A percentile compares a stretch with the other conserved stretches of the same genome.
Conservation (phyloP, 2,888 invertebrate genomes). For the Biston stratarius region DNA sequence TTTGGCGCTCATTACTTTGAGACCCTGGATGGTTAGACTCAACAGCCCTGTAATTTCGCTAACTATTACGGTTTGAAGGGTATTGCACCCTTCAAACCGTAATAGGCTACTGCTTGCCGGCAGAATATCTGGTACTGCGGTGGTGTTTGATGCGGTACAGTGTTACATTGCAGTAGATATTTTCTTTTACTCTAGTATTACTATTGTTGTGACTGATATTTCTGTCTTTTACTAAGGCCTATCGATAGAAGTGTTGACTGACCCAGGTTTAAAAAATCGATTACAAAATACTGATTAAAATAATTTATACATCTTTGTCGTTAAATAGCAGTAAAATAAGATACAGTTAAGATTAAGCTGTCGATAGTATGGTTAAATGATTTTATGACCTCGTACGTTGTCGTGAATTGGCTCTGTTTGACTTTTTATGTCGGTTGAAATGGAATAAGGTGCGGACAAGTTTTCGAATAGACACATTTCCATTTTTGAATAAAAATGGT, state of each 20-base stretch:
- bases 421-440: conserved; percentile 33
- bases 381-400: conserved; percentile 41
- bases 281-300: conserved; percentile 45
- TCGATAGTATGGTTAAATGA: conserved; percentile 43
- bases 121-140: too few relatives aligned
- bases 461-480: conserved; percentile 20
- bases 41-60: too few relatives aligned
- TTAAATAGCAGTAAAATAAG: conserved; percentile 56
- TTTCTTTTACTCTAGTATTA: too few relatives aligned
- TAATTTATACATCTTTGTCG: conserved; percentile 52
- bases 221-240: conserved; percentile 35
- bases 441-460: conserved; percentile 24
- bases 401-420: conserved; percentile 41
- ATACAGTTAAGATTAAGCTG: conserved; percentile 52
- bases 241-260: conserved; percentile 48
- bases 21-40: too few relatives aligned
- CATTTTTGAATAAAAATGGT: conserved; percentile 32
- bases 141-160: conserved; percentile 36
- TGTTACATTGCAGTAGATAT: too few relatives aligned
- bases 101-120: too few relatives aligned
- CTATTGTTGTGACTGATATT: background rate
- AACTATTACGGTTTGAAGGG: too few relatives aligned
- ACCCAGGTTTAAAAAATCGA: conserved; percentile 49
- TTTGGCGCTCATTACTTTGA: too few relatives aligned
- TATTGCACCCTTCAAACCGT: too few relatives aligned